Evolutionary conservation across 1,140 invertebrate genomes (phyloP).

Genomic region (Lepidurus arcticus): DNA sequence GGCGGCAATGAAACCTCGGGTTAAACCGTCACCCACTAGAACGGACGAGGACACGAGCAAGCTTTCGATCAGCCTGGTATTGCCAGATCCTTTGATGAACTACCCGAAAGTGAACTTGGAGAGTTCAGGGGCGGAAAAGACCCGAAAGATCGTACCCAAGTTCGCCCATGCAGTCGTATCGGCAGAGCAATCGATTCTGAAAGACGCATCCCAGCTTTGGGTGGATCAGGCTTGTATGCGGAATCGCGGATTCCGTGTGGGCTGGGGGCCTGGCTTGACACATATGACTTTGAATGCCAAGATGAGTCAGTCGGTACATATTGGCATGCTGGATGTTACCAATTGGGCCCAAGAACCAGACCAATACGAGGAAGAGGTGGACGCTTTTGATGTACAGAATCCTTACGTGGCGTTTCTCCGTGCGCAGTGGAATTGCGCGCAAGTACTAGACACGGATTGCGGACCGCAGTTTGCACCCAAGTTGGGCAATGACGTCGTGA

Average conservation of each 20-base stretch:
- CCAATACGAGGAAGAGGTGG: slow-evolving; percentile 43
- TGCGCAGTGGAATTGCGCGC: slow-evolving; percentile 24
- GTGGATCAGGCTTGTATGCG: slow-evolving; percentile 58
- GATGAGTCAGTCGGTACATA: slow-evolving; percentile 17
- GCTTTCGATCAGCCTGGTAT: not conserved
- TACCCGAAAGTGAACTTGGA: slow-evolving; percentile 1
- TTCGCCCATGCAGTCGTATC: slow-evolving; percentile 46
- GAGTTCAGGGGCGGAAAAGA: not conserved
- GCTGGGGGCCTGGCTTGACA: slow-evolving; percentile 56
- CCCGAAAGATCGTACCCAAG: slow-evolving; percentile 24
- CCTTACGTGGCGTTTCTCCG: slow-evolving; percentile 30
- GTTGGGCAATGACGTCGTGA: not conserved
- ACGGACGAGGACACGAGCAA: not conserved
- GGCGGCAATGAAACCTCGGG: not conserved
- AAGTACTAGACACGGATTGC: slow-evolving; percentile 30
- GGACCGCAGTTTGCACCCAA: slow-evolving; percentile 34
- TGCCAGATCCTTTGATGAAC: not conserved
- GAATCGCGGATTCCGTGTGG: slow-evolving; percentile 63
- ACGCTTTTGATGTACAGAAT: slow-evolving; percentile 45
- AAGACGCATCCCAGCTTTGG: slow-evolving; percentile 49
- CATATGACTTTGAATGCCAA: not conserved
- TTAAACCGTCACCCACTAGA: not conserved
- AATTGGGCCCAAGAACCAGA: not conserved
- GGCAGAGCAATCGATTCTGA: slow-evolving; percentile 46
- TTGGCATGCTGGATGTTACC: slow-evolving; percentile 1